phyloP scores from a whole-genome alignment of 2,113 vertebrate genomes.

The Pygoscelis adeliae region DNA sequence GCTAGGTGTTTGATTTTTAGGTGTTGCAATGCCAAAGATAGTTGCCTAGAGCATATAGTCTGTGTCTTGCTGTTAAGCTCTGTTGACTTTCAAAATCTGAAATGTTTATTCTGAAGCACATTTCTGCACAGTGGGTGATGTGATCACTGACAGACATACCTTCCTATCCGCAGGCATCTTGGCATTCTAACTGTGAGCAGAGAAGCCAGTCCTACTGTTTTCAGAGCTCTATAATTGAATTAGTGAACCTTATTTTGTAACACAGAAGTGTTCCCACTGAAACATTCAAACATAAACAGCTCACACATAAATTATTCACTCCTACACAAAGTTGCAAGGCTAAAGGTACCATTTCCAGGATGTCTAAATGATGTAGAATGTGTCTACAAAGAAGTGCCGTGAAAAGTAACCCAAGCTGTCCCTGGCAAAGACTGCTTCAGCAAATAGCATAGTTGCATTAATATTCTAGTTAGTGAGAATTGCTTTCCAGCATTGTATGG shows the following conservation, averaged over 20 bases:
- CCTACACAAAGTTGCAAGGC: not conserved
- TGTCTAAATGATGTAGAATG: not conserved
- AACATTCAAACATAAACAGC: slow-evolving; percentile 11
- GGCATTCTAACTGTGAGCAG: slow-evolving; percentile 1
- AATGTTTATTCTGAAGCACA: slow-evolving; percentile 11
- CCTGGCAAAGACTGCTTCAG: not conserved
- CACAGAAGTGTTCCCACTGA: not conserved
- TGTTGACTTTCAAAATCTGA: not conserved
- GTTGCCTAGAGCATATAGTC: not conserved
- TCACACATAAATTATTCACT: slow-evolving; percentile 27
- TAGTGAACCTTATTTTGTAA: slow-evolving; percentile 4
- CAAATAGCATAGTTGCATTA: not conserved
- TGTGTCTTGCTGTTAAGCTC: not conserved
- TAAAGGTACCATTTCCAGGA: not conserved
- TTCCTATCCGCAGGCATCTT: slow-evolving; percentile 9
- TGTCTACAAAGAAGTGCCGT: not conserved
- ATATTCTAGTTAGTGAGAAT: not conserved
- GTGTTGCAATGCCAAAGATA: not conserved
- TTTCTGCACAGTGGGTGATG: not conserved
- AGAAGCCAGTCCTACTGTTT: not conserved
- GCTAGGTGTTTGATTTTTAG: not conserved
- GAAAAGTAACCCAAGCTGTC: not conserved
- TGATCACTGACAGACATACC: not conserved
- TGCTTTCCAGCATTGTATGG: not conserved
- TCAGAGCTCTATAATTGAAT: slow-evolving; percentile 20